phyloP scores from a whole-genome alignment of 2,888 invertebrate genomes.

The Pseudococcus viburni region DNA sequence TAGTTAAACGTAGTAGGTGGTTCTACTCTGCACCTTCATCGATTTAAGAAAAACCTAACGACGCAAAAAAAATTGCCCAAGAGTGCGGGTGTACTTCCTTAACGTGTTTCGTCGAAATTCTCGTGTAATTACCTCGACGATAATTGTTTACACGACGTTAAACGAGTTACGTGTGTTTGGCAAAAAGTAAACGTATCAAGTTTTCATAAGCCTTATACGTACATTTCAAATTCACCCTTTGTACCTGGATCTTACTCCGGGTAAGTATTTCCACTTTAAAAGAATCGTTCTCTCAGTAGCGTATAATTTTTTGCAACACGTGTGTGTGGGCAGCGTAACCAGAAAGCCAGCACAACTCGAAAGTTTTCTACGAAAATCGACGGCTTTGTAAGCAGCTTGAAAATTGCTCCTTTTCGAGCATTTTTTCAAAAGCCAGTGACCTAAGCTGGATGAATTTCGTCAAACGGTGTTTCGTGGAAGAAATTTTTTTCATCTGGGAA shows the following conservation, averaged over 20 bases:
- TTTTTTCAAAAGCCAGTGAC: conserved; percentile 4
- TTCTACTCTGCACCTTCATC: not conserved
- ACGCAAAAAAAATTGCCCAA: not conserved
- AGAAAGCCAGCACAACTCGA: not conserved
- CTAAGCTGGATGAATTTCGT: not conserved
- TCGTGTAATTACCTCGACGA: conserved; percentile 16
- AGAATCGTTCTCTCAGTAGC: not conserved
- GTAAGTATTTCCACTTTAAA: not conserved
- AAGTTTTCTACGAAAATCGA: not conserved
- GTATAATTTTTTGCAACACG: not conserved
- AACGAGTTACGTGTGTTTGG: conserved; percentile 46
- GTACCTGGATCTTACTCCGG: not conserved
- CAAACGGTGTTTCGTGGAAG: not conserved
- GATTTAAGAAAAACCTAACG: not conserved
- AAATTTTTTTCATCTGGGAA: not conserved
- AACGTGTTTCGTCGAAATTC: not conserved
- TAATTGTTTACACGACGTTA: conserved; percentile 47
- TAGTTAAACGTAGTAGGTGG: not conserved
- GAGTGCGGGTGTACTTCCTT: not conserved
- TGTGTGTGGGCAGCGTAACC: not conserved
- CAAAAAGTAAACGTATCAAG: conserved; percentile 44
- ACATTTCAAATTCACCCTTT: not conserved
- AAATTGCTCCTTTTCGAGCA: not conserved
- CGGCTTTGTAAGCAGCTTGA: too few species aligned
- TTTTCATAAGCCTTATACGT: conserved; percentile 33